These are phyloP conservation scores for Drosophila willistoni DNA, from an alignment of 1,140 invertebrate species.

Conservation along the genomic window DNA sequence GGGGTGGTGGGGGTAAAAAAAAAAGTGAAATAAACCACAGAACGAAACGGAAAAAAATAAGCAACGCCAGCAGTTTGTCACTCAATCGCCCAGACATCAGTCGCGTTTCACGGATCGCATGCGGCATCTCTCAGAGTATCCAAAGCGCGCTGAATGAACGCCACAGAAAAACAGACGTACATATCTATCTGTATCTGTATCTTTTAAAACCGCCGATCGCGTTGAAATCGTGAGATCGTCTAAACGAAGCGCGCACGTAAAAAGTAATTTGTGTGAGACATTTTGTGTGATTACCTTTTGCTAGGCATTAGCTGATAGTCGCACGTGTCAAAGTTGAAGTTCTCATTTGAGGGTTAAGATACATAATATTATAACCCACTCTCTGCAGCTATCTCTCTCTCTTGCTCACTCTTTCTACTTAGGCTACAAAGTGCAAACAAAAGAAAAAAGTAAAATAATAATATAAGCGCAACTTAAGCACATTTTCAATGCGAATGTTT, in stretches of 20 bases:
- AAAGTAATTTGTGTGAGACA: conserved; percentile 27
- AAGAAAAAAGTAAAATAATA: conserved; percentile 13
- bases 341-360: conserved; percentile 37
- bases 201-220: conserved; percentile 47
- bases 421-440: conserved; percentile 20
- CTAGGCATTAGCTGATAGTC: conserved; percentile 11
- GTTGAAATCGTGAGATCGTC: conserved; percentile 26
- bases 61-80: conserved; percentile 76
- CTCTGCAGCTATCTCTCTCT: not conserved
- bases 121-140: conserved; percentile 17
- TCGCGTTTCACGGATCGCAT: conserved; percentile 59
- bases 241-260: conserved; percentile 32
- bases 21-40: conserved; percentile 71
- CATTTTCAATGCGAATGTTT: conserved; percentile 26
- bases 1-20: conserved; percentile 20
- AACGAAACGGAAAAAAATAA: conserved; percentile 61
- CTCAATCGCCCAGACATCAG: conserved; percentile 77
- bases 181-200: conserved; percentile 41
- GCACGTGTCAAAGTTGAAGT: conserved; percentile 57
- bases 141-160: conserved; percentile 7
- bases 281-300: conserved; percentile 8
- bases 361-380: conserved; percentile 12
- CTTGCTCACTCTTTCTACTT: not conserved
- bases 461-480: conserved; percentile 32
- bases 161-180: conserved; percentile 9